Evolutionary conservation across 1,140 invertebrate genomes (phyloP).

Genomic region (Physella acuta): DNA sequence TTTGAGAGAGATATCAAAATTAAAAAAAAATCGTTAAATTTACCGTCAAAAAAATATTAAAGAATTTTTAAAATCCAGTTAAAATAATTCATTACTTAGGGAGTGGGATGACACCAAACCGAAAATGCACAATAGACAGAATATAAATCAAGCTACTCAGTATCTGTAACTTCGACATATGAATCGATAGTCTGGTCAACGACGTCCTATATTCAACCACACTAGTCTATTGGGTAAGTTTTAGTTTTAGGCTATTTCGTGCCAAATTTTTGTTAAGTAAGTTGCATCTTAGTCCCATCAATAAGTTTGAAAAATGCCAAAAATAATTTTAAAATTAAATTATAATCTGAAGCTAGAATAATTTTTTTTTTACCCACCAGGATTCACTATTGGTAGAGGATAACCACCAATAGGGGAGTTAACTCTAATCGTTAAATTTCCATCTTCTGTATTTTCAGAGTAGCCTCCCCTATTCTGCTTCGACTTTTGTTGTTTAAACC

Average conservation of each 20-base stretch:
- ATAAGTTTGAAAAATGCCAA: too few relatives aligned
- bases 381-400: conserved; percentile 34
- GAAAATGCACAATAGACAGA: background rate
- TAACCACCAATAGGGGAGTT: conserved; percentile 24
- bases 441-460: too few relatives aligned
- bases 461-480: background rate
- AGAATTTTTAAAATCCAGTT: background rate
- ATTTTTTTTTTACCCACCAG: conserved; percentile 29
- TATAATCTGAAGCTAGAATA: too few relatives aligned
- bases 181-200: too few relatives aligned
- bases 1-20: background rate
- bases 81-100: background rate
- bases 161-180: background rate
- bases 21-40: background rate
- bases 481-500: conserved; percentile 24
- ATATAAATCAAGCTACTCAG: background rate
- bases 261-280: too few relatives aligned
- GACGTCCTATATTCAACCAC: too few relatives aligned
- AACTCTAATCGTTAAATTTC: conserved; percentile 3
- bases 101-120: background rate
- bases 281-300: too few relatives aligned
- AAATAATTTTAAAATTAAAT: too few relatives aligned
- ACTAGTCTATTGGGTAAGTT: too few relatives aligned
- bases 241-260: too few relatives aligned
- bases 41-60: background rate